phyloP scores from a whole-genome alignment of 2,888 invertebrate genomes.

The Trissonchulus latispiculum region DNA sequence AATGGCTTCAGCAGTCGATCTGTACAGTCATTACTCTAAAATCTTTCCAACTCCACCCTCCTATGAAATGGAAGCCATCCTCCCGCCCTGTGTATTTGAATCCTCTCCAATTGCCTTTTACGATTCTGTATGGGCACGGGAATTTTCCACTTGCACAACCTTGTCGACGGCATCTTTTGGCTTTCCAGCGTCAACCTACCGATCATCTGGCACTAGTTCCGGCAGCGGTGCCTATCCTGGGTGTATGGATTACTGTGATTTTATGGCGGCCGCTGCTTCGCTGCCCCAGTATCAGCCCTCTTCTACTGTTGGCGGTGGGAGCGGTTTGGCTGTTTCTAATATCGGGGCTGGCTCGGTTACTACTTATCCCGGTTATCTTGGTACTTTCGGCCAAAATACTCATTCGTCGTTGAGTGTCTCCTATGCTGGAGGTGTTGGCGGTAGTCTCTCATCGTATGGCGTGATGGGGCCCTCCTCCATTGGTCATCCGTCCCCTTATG shows the following conservation, averaged over 20 bases:
- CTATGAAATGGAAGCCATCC: constrained; percentile 26
- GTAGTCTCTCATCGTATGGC: not conserved
- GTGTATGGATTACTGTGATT: not conserved
- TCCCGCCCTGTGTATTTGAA: not conserved
- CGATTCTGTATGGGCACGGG: not conserved
- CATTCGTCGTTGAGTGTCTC: too few relatives aligned
- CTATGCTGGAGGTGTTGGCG: not conserved
- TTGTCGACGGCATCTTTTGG: not conserved
- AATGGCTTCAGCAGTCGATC: constrained; percentile 28
- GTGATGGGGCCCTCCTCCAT: not conserved
- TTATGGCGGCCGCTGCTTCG: not conserved
- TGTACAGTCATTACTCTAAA: constrained; percentile 28
- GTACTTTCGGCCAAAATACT: too few relatives aligned
- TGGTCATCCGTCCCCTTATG: too few relatives aligned
- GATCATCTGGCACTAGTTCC: not conserved
- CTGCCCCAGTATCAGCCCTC: not conserved
- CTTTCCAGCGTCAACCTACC: too few relatives aligned
- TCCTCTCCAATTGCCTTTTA: not conserved
- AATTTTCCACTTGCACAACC: not conserved
- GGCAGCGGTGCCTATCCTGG: not conserved
- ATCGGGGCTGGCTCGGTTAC: not conserved
- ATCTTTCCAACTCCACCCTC: constrained; percentile 42
- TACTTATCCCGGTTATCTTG: not conserved
- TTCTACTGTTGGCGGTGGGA: too few relatives aligned
- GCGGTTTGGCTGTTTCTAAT: too few relatives aligned